Conservation (phyloP, 2,888 invertebrate genomes). For the Drosophila melanosoma region DNA sequence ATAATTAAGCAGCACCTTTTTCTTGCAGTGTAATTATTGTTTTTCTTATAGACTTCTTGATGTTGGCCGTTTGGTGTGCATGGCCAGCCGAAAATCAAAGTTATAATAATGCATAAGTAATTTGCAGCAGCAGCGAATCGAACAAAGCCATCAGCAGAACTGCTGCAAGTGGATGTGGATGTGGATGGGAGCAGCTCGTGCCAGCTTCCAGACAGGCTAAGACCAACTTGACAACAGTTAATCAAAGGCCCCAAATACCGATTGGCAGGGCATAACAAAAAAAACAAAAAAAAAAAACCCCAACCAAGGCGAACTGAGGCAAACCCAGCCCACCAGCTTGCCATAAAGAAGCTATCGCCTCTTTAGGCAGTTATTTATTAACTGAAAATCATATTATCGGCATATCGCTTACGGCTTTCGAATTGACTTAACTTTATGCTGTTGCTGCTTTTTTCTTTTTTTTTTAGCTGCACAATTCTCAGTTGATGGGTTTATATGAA, state of each 20-base stretch:
- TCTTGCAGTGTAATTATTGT: neutral
- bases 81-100: conserved; percentile 64
- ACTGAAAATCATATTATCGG: conserved; percentile 76
- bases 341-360: conserved; percentile 50
- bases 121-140: conserved; percentile 71
- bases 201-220: conserved; percentile 39
- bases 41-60: conserved; percentile 35
- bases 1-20: fast-evolving
- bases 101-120: conserved; percentile 79
- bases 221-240: conserved; percentile 66
- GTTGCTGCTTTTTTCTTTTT: conserved; percentile 30
- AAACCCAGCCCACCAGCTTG: conserved; percentile 34
- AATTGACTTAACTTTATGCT: conserved; percentile 24
- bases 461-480: conserved; percentile 32
- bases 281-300: neutral
- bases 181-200: conserved; percentile 61
- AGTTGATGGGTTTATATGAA: conserved; percentile 35
- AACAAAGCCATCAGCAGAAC: conserved; percentile 62
- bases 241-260: conserved; percentile 58
- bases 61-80: conserved; percentile 10
- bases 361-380: conserved; percentile 77
- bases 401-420: conserved; percentile 60
- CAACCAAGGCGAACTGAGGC: neutral
- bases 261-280: conserved; percentile 6
- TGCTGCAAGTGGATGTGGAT: neutral